Evolutionary conservation across 1,140 invertebrate genomes (phyloP), one percentile per base, ranked within the genome.

Genomic region (Streblospio benedicti): DNA sequence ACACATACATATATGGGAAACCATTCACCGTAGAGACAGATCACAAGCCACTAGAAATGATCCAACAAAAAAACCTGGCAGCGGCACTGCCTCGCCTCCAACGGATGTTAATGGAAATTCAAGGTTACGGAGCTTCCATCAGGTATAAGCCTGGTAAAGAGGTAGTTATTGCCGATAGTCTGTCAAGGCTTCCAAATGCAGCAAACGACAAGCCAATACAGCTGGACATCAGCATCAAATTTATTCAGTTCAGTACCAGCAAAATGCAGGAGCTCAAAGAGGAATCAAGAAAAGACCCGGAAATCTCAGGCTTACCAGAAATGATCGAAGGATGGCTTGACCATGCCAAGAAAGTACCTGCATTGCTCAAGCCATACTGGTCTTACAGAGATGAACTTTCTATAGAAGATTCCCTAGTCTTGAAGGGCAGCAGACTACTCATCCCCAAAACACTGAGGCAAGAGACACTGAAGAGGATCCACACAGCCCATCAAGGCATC

Each of bases 41-140:
- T 50, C 59, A 64, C 51, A 32, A 57, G 52, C 62, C 62, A 9
- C 62, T 78, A 0, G 70, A 76, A 30, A 57, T 50, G 25, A 79
- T 81, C 52, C 67, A 71, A 14, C 66, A 71, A 55, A 81, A 80
- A 65, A 62, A 67, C n/a, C 63, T 81, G 27, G 61, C 69, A 23
- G 67, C 71, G 59, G 67, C 70, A 44, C 71, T 76, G 32, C 56
- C 68, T 9, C 59, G 79, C 57, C 63, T 82, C 32, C 71, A 80
- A 65, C 54, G 74, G n/a, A 78, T 80, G 73, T 32, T 79, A 16
- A 56, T 81, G 4, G 66, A 67, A 54, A 35, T 82, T 9, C 73
- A 75, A 53, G 49, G 65, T 61, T 81, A 76, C 70, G 69, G 79
- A 63, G 69, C 80, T 27, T 61, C 67, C 28, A 61, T 83, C 0